A percentile compares a stretch with the other conserved stretches of the same genome.
Evolutionary conservation across 2,888 invertebrate genomes (phyloP).

Genomic region (Scelioninae gen. 2): DNA sequence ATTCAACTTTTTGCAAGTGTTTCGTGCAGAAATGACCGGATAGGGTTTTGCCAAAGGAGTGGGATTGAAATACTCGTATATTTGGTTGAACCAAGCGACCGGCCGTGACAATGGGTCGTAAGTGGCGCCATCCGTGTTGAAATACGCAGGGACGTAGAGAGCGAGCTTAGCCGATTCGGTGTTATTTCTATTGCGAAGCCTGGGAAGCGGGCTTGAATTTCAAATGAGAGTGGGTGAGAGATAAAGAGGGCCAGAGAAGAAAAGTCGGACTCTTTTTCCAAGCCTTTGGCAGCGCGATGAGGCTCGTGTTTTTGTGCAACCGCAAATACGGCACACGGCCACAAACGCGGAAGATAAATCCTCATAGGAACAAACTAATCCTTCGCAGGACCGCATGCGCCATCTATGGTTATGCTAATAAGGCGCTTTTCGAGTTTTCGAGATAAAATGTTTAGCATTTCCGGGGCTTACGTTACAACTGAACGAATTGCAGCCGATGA

Average conservation of each 20-base stretch:
- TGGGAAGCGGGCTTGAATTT: constrained; percentile 56
- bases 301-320: constrained; percentile 46
- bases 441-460: constrained; percentile 50
- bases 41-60: constrained; percentile 16
- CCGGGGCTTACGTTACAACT: constrained; percentile 26
- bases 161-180: constrained; percentile 39
- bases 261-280: constrained; percentile 28
- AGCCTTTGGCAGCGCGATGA: constrained; percentile 38
- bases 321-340: constrained; percentile 43
- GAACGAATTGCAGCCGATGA: constrained; percentile 36
- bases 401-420: constrained; percentile 56
- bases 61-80: constrained; percentile 48
- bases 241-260: too few species aligned
- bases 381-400: constrained; percentile 44
- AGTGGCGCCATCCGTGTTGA: constrained; percentile 50
- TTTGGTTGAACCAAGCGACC: constrained; percentile 49
- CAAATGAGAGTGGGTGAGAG: constrained; percentile 34
- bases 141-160: constrained; percentile 33
- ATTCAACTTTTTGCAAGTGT: too few species aligned
- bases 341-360: constrained; percentile 46
- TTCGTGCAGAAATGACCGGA: constrained; percentile 8
- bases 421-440: constrained; percentile 48
- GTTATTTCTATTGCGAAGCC: constrained; percentile 50
- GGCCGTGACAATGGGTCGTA: constrained; percentile 41
- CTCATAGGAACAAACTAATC: constrained; percentile 50